Conservation (phyloP, 1,140 invertebrate species). For the Drosophila serrata region DNA sequence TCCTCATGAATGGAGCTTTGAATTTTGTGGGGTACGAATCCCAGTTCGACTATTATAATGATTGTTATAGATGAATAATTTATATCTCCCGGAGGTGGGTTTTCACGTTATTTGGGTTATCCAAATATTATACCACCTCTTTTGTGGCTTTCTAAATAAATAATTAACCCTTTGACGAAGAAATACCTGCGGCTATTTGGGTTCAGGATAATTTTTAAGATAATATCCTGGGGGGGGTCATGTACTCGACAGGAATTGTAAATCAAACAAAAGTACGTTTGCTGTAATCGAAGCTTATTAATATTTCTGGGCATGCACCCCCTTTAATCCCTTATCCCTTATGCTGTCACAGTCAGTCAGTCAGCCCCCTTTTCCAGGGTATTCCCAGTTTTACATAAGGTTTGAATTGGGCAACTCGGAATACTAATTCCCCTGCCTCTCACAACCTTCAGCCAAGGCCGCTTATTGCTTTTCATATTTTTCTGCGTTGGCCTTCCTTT, state of each 20-base stretch:
- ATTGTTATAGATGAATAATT: constrained; percentile 21
- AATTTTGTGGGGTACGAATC: constrained; percentile 1
- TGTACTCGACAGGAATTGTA: constrained; percentile 11
- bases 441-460: constrained; percentile 9
- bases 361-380: constrained; percentile 1
- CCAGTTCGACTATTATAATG: background rate
- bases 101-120: background rate
- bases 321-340: constrained; percentile 5
- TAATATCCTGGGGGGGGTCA: background rate
- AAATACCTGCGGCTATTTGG: constrained; percentile 3
- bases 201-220: background rate
- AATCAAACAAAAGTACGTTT: constrained; percentile 6
- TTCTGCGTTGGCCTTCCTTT: constrained; percentile 40
- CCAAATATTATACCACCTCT: background rate
- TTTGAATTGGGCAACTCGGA: constrained; percentile 11
- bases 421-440: constrained; percentile 27
- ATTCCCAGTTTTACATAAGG: constrained; percentile 30
- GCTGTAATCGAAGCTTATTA: constrained; percentile 12
- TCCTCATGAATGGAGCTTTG: constrained; percentile 32
- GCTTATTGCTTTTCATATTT: constrained; percentile 80
- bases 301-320: background rate
- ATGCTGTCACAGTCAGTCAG: background rate
- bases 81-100: background rate
- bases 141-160: constrained; percentile 7
- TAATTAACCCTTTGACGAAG: background rate